Percentiles rank a stretch among this genome's conserved stretches.
phyloP scores from a whole-genome alignment of 2,113 vertebrate genomes.

The Actenoides hombroni region DNA sequence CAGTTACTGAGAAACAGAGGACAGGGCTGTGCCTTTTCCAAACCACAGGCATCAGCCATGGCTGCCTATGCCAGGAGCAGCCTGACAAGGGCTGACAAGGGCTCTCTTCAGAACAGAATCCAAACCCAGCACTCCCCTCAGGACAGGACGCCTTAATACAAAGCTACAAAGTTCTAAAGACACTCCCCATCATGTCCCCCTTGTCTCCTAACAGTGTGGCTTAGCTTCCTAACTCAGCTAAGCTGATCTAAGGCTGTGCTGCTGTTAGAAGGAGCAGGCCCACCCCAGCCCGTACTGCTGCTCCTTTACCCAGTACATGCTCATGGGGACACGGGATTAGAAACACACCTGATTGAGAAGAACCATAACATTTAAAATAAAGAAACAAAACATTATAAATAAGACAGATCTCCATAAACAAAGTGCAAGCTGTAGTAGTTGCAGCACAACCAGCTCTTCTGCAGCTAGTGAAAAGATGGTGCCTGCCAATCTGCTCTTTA shows the following conservation, averaged over 20 bases:
- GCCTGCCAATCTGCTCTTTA: not conserved
- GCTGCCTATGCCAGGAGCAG: too few species aligned
- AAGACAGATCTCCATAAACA: not conserved
- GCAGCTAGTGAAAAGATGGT: rapidly evolving
- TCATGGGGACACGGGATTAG: not conserved
- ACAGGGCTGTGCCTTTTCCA: not conserved
- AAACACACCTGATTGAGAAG: not conserved
- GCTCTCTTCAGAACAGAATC: not conserved
- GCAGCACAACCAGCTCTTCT: not conserved
- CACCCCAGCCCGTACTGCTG: not conserved
- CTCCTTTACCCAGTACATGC: rapidly evolving
- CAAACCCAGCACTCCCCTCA: rapidly evolving
- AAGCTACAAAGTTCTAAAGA: not conserved
- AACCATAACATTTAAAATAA: not conserved
- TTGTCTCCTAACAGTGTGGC: rapidly evolving
- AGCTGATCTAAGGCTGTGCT: not conserved
- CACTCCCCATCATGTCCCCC: not conserved
- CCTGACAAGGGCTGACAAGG: not conserved
- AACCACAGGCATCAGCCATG: rapidly evolving
- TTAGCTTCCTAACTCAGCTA: not conserved
- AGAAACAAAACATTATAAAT: not conserved
- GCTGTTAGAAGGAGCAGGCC: not conserved
- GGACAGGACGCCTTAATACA: not conserved
- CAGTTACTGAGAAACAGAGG: rapidly evolving
- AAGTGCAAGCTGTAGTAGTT: not conserved